These are phyloP conservation scores for Lepidostoma basale DNA, from an alignment of 1,140 invertebrate genomes.

Conservation along the genomic window DNA sequence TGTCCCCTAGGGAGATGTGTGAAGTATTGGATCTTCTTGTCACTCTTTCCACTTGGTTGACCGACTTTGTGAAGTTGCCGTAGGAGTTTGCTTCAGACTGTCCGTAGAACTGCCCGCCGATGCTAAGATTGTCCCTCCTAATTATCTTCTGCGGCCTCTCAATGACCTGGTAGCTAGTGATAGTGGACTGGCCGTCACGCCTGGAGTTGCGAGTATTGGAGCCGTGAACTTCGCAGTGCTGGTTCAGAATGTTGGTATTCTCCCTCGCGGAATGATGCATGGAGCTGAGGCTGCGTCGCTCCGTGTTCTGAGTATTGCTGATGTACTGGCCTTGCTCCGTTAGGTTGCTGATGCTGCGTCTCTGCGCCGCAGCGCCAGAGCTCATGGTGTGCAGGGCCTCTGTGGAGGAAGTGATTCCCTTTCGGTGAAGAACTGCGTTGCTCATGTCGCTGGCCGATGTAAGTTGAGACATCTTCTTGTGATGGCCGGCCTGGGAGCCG, in stretches of 20 bases:
- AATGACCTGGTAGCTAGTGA: slow-evolving; percentile 49
- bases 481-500: slow-evolving; percentile 24
- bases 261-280: slow-evolving; percentile 69
- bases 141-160: slow-evolving; percentile 64
- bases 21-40: slow-evolving; percentile 71
- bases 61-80: slow-evolving; percentile 66
- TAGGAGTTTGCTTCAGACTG: slow-evolving; percentile 70
- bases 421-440: slow-evolving; percentile 78
- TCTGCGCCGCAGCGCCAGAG: slow-evolving; percentile 76
- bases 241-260: slow-evolving; percentile 57
- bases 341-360: slow-evolving; percentile 79
- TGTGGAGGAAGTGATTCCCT: slow-evolving; percentile 63
- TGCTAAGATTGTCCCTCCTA: slow-evolving; percentile 67
- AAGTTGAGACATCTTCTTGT: slow-evolving; percentile 67
- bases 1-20: slow-evolving; percentile 73
- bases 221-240: slow-evolving; percentile 54
- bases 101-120: slow-evolving; percentile 74
- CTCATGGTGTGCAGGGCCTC: slow-evolving; percentile 72
- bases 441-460: slow-evolving; percentile 73
- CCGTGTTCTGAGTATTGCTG: slow-evolving; percentile 67
- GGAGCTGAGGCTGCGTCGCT: slow-evolving; percentile 77
- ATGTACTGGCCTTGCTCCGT: slow-evolving; percentile 73
- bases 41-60: slow-evolving; percentile 58
- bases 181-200: slow-evolving; percentile 56
- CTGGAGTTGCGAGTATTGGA: slow-evolving; percentile 53